Base-by-base conservation (phyloP, 2,113 vertebrate genomes). In the Brachypodius melanocephalos region DNA sequence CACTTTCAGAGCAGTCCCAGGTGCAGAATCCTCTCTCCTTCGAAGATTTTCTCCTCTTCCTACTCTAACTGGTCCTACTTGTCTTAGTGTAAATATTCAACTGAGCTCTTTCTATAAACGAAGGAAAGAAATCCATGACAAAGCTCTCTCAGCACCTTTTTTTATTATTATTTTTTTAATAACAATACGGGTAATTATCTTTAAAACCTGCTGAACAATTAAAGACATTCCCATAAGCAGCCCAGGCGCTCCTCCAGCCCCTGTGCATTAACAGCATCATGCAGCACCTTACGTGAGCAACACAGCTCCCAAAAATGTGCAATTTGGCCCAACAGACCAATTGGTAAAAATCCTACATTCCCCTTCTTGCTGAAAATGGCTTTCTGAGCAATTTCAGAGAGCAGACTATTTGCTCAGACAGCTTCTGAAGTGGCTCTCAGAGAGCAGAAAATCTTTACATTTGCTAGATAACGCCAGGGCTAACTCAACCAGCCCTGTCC, bases 141-240 rank as follows among this genome's bases (percentile, higher is more conserved):
- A 94, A 95, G 68, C 29, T 2, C 31, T 42, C 32, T 91, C 45
- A 26, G 52, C 16, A 15, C 48, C 76, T 20, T 62, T 54, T 54
- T 17, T 25, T 54, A 13, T 32, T 54, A 8, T 49, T 49, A 71
- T 25, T 51, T 65, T 79, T 71, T 83, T 40, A 91, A 89, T 93
- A 96, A 83, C 22, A 90, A 13, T 69, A 92, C 31, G 38, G 75
- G 91, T 91, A 85, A 42, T 68, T 93, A 93, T 94, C 96, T 96
- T 80, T 80, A 55, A 88, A 94, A 95, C 96, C 93, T 93, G 67
- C 93, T 95, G 91, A 96, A 91, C 42, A 71, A 69, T 91, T 94
- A 59, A 84, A 93, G 91, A 43, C 51, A 46, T 76, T 88, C 51
- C 52, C 28, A 32, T 80, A 80, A 96, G 62, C 49, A 88, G 58